Evolutionary conservation across 2,113 vertebrate genomes (phyloP), one percentile per base, ranked within the genome.

Genomic region (Python bivittatus): DNA sequence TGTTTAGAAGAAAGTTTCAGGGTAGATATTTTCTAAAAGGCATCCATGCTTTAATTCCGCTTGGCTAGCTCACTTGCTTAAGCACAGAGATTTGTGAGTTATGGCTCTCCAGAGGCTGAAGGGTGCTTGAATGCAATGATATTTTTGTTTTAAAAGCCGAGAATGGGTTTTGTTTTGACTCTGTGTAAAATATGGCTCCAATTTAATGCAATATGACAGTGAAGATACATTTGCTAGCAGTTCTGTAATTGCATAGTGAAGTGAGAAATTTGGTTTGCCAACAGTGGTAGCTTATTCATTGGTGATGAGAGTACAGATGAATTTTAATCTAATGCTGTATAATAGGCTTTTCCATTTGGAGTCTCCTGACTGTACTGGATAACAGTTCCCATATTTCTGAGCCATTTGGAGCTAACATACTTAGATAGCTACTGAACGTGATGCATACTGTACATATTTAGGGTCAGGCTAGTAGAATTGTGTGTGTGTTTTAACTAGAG

Each of bases 61-160:
- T 86, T 61, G 27, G 56, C 15, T 85, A 94, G 92, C 93, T 79
- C 92, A 53, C n/a, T 85, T 1, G 90, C 54, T 93, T 87, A 88
- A 38, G 72, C 27, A 64, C 56, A 1, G 6, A 6, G 20, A 2
- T 88, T 0, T 1, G 56, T n/a, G 89, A 87, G 25, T 8, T 95
- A 15, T 58, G 86, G 90, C 84, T 79, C 86, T 64, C 0, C 1
- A 17, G 89, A 58, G 72, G 38, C 61, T 92, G 27, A 68, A 95
- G 92, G 42, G 27, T 92, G 68, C 88, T 53, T 93, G 90, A 91
- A 91, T 0, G 1, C 91, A 91, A n/a, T 93, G 53, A 0, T 11
- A 90, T 56, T 86, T 92, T 52, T 12, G 72, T 79, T 44, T 90
- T 95, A 94, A 96, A 93, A 96, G 85, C 92, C 9, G 44, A 92